Base-by-base conservation (phyloP, 2,797 vertebrate species). In the Hydrolagus colliei region DNA sequence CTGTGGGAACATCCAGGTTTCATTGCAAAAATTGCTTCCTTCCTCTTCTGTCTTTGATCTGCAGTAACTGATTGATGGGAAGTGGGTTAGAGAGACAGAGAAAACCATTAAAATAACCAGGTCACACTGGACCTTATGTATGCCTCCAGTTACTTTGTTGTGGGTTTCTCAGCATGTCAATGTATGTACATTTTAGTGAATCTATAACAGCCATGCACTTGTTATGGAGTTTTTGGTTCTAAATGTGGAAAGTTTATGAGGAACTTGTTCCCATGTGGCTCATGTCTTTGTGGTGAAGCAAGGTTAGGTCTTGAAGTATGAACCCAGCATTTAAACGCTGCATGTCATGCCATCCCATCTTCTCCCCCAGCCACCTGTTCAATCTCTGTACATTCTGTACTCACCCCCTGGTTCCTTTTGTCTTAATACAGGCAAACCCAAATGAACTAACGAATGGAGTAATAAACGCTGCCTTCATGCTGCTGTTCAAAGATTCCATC, bases 401-500 rank as follows among this genome's bases (percentile, higher is more conserved):
- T 62, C n/a, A 79, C 16, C 20, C 9, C 13, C 65, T 87, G 52
- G 72, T 80, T 16, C 7, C 85, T 13, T 77, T 86, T 32, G 86
- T 90, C 68, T 71, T 32, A 1, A 86, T 87, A 67, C 90, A 98
- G 97, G 97, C 96, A 91, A 97, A 95, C 88, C 94, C 96, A 87
- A 97, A 98, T 41, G 96, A 98, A 92, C 92, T 98, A 88, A 97
- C 95, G 87, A 98, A 98, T 87, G 94, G 95, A 32, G 96, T 98
- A 92, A 96, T 98, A 92, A 96, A 95, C 89, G 94, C 97, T 67
- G 97, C 96, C 91, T 99, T 98, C 94, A 96, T 96, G 95, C 94
- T 98, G 88, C 96, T 99, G 88, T 98, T 98, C 92, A 98, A 97
- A 93, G 97, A 98, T 94, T 97, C 96, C 90, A 96, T 98, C 89